Percentiles rank a stretch among this genome's conserved stretches.
Evolutionary conservation across 37 sponge, comb jelly and placozoan genomes (phyloP).

Genomic region (Cliona cf. orientalis): DNA sequence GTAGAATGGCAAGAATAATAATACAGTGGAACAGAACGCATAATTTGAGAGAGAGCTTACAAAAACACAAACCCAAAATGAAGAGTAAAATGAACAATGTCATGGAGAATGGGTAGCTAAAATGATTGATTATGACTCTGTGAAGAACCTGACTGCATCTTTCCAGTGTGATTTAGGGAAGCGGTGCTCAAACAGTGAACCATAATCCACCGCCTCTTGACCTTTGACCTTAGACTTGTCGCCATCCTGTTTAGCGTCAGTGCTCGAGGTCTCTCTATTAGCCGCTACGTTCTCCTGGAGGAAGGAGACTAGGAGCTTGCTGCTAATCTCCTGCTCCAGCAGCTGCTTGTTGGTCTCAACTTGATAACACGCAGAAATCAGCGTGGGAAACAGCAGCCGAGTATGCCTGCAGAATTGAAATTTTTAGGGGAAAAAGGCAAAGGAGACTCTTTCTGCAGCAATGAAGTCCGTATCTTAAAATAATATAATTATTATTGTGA

Average conservation of each 20-base stretch:
- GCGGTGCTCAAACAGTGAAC: conserved; percentile 29
- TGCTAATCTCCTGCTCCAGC: conserved; percentile 79
- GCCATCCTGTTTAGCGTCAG: background rate
- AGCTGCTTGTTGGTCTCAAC: conserved; percentile 67
- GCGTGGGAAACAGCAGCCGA: conserved; percentile 81
- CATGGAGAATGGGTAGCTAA: background rate
- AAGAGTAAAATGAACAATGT: background rate
- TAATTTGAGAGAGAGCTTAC: background rate
- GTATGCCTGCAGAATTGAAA: conserved; percentile 57
- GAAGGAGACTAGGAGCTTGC: conserved; percentile 66
- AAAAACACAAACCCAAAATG: background rate
- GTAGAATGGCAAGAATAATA: too few relatives aligned
- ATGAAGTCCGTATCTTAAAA: too few relatives aligned
- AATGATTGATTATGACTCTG: background rate
- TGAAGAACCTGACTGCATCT: conserved; percentile 61
- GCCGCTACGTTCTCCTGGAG: background rate
- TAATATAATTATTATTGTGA: too few relatives aligned
- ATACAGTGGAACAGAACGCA: too few relatives aligned
- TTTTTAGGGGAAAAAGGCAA: conserved; percentile 1
- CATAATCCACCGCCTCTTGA: background rate
- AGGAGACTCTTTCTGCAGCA: background rate
- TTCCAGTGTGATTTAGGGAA: conserved; percentile 72
- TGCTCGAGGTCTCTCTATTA: background rate
- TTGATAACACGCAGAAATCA: conserved; percentile 77
- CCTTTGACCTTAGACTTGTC: too few relatives aligned